phyloP scores from a whole-genome alignment of 1,140 invertebrate species.

The Monomorium pharaonis region DNA sequence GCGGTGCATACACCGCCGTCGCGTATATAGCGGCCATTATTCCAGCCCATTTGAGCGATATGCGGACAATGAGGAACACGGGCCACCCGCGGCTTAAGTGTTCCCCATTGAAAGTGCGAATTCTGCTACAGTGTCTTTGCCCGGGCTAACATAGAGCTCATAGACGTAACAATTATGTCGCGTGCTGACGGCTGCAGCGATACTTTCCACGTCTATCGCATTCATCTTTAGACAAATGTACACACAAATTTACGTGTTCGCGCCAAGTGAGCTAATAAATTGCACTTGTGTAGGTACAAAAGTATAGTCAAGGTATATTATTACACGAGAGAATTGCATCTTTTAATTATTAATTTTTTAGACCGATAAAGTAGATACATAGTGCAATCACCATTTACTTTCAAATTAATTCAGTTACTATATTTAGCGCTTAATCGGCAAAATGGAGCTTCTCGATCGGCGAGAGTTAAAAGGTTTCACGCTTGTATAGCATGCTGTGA shows the following conservation, averaged over 20 bases:
- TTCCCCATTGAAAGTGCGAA: constrained; percentile 64
- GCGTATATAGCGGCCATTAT: constrained; percentile 68
- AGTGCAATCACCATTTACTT: neutral
- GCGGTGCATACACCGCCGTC: constrained; percentile 57
- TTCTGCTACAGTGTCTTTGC: constrained; percentile 49
- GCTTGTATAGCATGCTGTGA: constrained; percentile 36
- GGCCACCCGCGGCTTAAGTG: constrained; percentile 69
- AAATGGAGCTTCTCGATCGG: neutral
- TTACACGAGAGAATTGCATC: constrained; percentile 19
- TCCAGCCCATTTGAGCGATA: constrained; percentile 69
- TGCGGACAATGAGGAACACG: constrained; percentile 71
- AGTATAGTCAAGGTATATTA: constrained; percentile 8
- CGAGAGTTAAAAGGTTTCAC: constrained; percentile 25
- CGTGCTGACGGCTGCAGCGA: neutral
- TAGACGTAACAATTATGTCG: constrained; percentile 61
- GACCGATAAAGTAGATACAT: neutral
- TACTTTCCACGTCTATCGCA: constrained; percentile 10
- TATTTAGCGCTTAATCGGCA: constrained; percentile 18
- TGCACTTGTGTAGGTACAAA: neutral
- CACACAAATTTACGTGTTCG: neutral
- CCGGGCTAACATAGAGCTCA: constrained; percentile 45
- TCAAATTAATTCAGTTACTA: constrained; percentile 12
- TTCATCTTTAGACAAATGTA: constrained; percentile 12
- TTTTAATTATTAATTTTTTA: neutral
- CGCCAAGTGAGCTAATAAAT: constrained; percentile 17